Percentiles rank a stretch among this genome's conserved stretches.
Evolutionary conservation across 2,797 vertebrate genomes (phyloP).

Genomic region (Sardinella longiceps): DNA sequence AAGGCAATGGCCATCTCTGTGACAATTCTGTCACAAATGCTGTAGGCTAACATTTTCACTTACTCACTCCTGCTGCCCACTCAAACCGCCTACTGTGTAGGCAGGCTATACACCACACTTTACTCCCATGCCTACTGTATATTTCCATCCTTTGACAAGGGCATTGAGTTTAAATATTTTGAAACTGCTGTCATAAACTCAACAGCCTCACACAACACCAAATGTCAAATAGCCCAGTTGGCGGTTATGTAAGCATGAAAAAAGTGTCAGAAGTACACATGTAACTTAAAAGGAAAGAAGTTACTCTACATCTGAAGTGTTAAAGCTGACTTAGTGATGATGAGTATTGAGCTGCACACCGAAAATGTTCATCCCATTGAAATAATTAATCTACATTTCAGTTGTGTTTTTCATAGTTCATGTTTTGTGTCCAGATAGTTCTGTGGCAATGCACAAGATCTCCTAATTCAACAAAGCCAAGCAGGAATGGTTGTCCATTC

Average conservation of each 20-base stretch:
- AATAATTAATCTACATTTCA: too few relatives aligned
- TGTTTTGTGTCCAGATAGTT: too few relatives aligned
- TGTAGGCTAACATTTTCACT: background rate
- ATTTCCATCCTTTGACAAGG: background rate
- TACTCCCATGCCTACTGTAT: background rate
- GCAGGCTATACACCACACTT: background rate
- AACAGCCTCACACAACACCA: background rate
- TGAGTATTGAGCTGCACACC: too few relatives aligned
- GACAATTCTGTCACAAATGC: background rate
- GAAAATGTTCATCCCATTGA: too few relatives aligned
- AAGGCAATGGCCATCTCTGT: background rate
- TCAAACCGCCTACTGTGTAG: constrained; percentile 9
- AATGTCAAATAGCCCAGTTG: background rate
- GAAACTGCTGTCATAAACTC: background rate
- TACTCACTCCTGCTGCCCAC: background rate
- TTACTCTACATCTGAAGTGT: too few relatives aligned
- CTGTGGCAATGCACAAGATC: too few relatives aligned
- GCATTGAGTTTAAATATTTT: background rate
- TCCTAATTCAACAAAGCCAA: too few relatives aligned
- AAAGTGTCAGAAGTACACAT: background rate
- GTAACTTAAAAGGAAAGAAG: too few relatives aligned
- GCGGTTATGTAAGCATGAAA: background rate
- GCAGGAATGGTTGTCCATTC: too few relatives aligned
- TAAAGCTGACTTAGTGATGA: too few relatives aligned
- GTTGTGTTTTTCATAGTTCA: too few relatives aligned